phyloP scores from a whole-genome alignment of 2,888 invertebrate genomes.

The Parnassius orleans region DNA sequence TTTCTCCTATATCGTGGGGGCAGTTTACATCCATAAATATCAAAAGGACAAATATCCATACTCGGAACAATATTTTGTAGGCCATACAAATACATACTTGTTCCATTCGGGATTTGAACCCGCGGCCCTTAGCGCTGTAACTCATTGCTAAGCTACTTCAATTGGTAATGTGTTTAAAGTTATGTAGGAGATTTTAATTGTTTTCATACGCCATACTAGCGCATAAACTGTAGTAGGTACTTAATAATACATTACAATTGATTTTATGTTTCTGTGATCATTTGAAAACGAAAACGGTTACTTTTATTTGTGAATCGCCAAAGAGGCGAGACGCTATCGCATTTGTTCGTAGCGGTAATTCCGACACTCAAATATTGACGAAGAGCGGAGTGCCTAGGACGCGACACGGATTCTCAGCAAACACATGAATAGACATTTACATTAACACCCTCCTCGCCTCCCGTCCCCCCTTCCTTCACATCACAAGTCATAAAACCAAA shows the following conservation, averaged over 20 bases:
- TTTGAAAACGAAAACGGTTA: constrained; percentile 15
- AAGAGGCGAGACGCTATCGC: constrained; percentile 58
- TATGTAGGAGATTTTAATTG: too few species aligned
- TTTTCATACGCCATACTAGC: too few species aligned
- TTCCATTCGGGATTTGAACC: too few species aligned
- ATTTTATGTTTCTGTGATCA: not conserved
- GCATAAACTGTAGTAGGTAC: too few species aligned
- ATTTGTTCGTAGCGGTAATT: constrained; percentile 76
- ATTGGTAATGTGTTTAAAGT: too few species aligned
- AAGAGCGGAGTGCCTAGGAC: constrained; percentile 56
- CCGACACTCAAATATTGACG: constrained; percentile 73
- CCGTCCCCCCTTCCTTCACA: constrained; percentile 16
- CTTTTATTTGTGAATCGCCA: constrained; percentile 42
- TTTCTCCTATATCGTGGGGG: too few species aligned
- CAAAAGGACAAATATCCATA: too few species aligned
- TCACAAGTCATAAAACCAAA: constrained; percentile 29
- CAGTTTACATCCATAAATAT: too few species aligned
- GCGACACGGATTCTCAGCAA: constrained; percentile 77
- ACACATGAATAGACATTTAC: constrained; percentile 75
- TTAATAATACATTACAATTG: too few species aligned
- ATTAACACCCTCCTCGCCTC: constrained; percentile 55
- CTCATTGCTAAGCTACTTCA: not conserved
- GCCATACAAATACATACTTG: too few species aligned
- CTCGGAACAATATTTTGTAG: too few species aligned
- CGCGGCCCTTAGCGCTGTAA: too few species aligned